Conservation (phyloP, 1,140 invertebrate species). For the Andrena cerasifolii region DNA sequence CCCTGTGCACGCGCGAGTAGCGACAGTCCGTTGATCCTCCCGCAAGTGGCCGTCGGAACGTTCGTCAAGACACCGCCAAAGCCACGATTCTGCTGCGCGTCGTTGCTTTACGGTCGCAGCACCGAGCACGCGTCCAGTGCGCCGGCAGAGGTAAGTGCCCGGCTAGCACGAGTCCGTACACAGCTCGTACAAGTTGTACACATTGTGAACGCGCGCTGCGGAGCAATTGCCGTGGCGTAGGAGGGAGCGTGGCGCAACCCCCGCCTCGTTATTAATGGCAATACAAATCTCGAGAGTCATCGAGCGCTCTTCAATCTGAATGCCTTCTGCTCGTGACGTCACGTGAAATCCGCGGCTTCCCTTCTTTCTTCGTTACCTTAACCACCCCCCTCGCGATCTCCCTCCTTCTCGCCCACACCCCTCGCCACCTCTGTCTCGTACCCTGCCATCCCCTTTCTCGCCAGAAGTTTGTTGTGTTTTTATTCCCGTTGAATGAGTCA, state of each 20-base stretch:
- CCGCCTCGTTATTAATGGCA: conserved; percentile 81
- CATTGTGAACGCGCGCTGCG: conserved; percentile 22
- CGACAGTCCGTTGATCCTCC: not conserved
- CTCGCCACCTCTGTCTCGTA: not conserved
- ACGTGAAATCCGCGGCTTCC: conserved; percentile 56
- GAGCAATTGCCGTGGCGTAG: conserved; percentile 24
- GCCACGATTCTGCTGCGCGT: too few species aligned
- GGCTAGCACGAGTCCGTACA: conserved; percentile 36
- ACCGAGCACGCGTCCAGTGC: not conserved
- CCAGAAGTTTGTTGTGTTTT: conserved; percentile 76
- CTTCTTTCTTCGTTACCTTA: conserved; percentile 48
- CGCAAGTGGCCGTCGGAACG: not conserved
- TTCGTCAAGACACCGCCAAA: conserved; percentile 1
- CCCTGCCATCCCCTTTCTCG: not conserved
- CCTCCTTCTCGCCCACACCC: not conserved
- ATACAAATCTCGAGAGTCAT: conserved; percentile 83
- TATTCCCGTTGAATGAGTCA: conserved; percentile 80
- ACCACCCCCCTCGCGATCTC: not conserved
- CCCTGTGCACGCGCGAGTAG: not conserved
- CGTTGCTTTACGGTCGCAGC: too few species aligned
- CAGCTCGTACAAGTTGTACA: conserved; percentile 37
- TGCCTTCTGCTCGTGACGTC: conserved; percentile 82
- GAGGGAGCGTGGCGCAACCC: conserved; percentile 50
- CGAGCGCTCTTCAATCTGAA: conserved; percentile 82
- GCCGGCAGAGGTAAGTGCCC: not conserved